Conservation (phyloP, 2,113 vertebrate species). For the Bubo bubo region DNA sequence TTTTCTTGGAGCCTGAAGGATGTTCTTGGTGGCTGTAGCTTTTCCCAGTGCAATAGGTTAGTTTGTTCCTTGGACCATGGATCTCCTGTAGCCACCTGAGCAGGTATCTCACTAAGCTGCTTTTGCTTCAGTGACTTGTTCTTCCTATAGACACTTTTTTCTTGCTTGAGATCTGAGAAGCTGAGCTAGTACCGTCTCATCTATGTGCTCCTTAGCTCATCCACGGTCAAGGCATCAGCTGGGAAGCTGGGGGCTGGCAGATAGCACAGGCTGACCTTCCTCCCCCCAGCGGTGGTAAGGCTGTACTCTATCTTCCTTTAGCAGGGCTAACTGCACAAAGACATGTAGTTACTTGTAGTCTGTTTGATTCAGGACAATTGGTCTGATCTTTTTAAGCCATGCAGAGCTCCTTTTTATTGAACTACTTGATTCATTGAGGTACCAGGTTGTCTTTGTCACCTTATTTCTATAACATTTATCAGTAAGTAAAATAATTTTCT, state of each 20-base stretch:
- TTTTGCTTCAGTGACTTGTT: background rate
- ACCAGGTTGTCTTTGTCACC: background rate
- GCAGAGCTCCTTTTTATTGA: background rate
- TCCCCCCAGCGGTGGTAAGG: background rate
- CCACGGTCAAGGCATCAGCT: too few relatives aligned
- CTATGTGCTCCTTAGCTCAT: background rate
- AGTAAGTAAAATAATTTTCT: background rate
- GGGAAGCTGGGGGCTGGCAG: background rate
- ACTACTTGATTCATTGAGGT: background rate
- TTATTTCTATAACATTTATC: background rate
- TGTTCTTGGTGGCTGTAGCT: background rate
- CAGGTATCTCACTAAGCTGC: background rate
- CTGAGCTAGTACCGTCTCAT: background rate
- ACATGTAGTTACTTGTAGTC: background rate
- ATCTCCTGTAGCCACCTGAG: background rate
- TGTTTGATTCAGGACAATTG: background rate
- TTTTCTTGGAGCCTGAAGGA: background rate
- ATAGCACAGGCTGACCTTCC: background rate
- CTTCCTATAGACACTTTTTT: background rate
- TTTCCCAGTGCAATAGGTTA: background rate
- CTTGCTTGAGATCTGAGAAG: background rate
- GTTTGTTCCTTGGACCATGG: background rate
- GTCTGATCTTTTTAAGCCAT: background rate
- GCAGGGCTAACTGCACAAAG: background rate
- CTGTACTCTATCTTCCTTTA: background rate